Evolutionary conservation across 2,888 invertebrate species (phyloP), one percentile per base, ranked within the genome.

Genomic region (Bombylius discolor): DNA sequence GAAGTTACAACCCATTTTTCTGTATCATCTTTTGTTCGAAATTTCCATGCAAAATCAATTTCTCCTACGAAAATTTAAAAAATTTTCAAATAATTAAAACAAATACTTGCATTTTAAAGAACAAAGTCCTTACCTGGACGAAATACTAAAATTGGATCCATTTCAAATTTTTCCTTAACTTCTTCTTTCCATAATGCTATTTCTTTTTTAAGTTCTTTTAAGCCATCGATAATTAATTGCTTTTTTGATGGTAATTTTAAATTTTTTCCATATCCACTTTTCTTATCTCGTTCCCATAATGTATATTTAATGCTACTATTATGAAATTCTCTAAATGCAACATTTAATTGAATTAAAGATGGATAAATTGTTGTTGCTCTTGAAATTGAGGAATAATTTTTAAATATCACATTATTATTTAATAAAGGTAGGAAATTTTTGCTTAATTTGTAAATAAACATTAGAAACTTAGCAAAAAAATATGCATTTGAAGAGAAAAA

Each of bases 11-110:
- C 73, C 81, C 89, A 93, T 47, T 83, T 75, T 3, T 87, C 77
- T 5, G 92, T 64, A 1, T 79, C 78, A 32, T 79, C 73, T 1
- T 78, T 76, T 46, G 79, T 75, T 62, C 79, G 77, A 70, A 94
- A 92, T 64, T 81, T 80, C 81, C 87, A 91, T 3, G 82, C 66
- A 42, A 87, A 72, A 65, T 90, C 87, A 6, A 81, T 82, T 74
- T 90, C 89, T 48, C 84, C 83, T 78, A 65, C 23, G 23, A 23
- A 23, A 23, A 23, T 23, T 1, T 2, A 4, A 71, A 71, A 53
- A 62, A 53, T 63, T 4, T 31, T 42, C 39, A 42, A 42, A 42
- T 23, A 42, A 42, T 42, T 6, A 11, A 11, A 42, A 11, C 4
- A 42, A 36, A 4, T 36, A 8, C 36, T 8, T 36, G 2, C 9